phyloP scores from a whole-genome alignment of 2,113 vertebrate genomes.

The Fregetta grallaria region DNA sequence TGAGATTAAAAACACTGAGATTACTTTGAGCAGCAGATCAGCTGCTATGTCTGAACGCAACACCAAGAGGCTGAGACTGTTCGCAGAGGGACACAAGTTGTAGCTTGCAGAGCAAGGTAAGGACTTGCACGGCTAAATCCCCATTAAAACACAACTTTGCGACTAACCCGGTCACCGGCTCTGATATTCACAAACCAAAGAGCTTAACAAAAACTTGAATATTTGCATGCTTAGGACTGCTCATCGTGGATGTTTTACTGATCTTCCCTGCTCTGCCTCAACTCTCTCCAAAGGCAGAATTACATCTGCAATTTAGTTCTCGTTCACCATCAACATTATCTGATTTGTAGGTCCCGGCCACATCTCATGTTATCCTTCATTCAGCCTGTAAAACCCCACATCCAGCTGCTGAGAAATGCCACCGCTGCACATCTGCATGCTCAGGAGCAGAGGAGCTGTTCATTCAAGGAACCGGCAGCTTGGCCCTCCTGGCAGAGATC shows the following conservation, averaged over 20 bases:
- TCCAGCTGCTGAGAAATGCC: neutral
- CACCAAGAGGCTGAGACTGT: neutral
- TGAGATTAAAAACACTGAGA: neutral
- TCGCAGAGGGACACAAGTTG: neutral
- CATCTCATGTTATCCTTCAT: rapidly evolving
- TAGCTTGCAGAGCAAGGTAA: neutral
- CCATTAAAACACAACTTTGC: neutral
- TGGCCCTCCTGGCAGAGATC: neutral
- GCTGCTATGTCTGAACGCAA: neutral
- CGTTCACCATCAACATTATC: rapidly evolving
- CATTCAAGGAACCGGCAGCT: neutral
- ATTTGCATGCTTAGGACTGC: neutral
- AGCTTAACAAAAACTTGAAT: neutral
- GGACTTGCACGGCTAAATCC: neutral
- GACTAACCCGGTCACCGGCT: rapidly evolving
- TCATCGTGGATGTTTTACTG: neutral
- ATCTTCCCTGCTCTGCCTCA: neutral
- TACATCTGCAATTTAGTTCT: neutral
- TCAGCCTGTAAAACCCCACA: neutral
- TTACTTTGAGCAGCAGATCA: neutral
- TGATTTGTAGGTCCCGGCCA: neutral
- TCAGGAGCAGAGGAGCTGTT: rapidly evolving
- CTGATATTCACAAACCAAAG: neutral
- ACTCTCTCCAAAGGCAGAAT: neutral
- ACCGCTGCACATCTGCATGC: rapidly evolving